phyloP scores from a whole-genome alignment of 2,888 invertebrate genomes.

The Sepioteuthis lessoniana region DNA sequence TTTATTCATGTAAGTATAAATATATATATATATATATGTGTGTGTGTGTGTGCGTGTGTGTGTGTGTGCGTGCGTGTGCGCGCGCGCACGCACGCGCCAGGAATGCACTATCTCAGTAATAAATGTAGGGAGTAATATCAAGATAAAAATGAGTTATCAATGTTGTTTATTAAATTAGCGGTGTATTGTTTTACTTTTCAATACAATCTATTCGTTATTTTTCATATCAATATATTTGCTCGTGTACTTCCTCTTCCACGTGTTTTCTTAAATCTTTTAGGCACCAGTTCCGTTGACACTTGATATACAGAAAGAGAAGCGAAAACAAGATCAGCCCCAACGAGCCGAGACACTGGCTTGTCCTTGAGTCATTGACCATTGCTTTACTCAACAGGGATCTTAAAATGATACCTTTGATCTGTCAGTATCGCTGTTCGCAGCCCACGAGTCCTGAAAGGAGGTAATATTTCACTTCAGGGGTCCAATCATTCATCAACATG shows the following conservation, averaged over 20 bases:
- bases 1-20: too few relatives aligned
- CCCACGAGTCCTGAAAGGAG: neutral
- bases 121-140: too few relatives aligned
- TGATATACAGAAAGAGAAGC: neutral
- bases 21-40: too few relatives aligned
- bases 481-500: slow-evolving; percentile 17
- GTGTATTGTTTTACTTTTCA: neutral
- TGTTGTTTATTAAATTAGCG: too few relatives aligned
- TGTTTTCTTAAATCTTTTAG: neutral
- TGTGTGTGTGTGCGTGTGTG: too few relatives aligned
- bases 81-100: too few relatives aligned
- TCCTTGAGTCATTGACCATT: neutral
- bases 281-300: neutral
- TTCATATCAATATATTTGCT: neutral
- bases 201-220: neutral
- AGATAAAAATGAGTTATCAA: too few relatives aligned
- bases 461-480: slow-evolving; percentile 33
- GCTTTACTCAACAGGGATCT: neutral
- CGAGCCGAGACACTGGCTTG: neutral
- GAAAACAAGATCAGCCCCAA: neutral
- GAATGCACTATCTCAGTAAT: too few relatives aligned
- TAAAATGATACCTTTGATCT: neutral
- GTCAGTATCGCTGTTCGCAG: slow-evolving; percentile 33
- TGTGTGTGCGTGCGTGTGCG: too few relatives aligned
- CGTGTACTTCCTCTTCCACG: neutral